Evolutionary conservation across 2,888 invertebrate species (phyloP), one percentile per base, ranked within the genome.

Genomic region (Lycaena phlaeas): DNA sequence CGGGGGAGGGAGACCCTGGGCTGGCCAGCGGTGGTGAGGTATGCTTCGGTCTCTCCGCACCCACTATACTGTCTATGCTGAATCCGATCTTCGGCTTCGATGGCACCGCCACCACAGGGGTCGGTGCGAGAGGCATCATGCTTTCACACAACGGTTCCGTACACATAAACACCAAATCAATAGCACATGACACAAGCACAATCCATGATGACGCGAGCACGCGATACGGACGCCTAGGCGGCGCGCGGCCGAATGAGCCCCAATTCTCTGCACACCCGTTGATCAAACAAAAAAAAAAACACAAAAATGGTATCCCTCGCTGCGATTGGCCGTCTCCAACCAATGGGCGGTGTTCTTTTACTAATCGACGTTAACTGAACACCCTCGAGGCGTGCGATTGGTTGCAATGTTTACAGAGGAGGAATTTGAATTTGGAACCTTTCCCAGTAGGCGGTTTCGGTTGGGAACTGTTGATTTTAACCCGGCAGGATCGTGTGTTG

Each of bases 91-190:
- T 96, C 56, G 96, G 95, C 85, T 94, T 95, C 59, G 92, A 92
- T 70, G 94, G 93, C 88, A 95, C 92, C 85, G 94, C 92, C 82
- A 93, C 92, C 82, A 94, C 92, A 86, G 94, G 93, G 75, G 94
- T 94, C 87, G 94, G 94, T 89, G 95, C 94, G 89, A 95, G 90
- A 87, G 95, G 95, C 95, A 95, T 94, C 95, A 95, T 95, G 87
- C 87, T 90, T 79, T 70, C 68, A 68, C 75, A 69, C 68, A 68
- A n/a, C n/a, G 56, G 54, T 72, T 75, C 74, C 68, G 74, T 61
- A 77, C 82, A 79, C 71, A 73, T n/a, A 68, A 65, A 49, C 64
- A 71, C 66, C 67, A 68, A 71, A 71, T 70, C 65, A 74, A 62
- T 69, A 71, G 66, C 78, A 81, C 82, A 77, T 76, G 74, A 75